Evolutionary conservation across 2,113 vertebrate genomes (phyloP).

Genomic region (Xenopus tropicalis): UCB_Xtro_10.0 CM004444.2:130407001-130407500

Average conservation of each 20-base stretch:
- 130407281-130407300: neutral
- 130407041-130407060: slow-evolving; percentile 83
- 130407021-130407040: slow-evolving; percentile 89
- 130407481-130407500: too few relatives aligned
- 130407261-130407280: neutral
- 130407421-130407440: neutral
- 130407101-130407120: slow-evolving; percentile 58
- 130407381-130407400: neutral
- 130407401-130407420: neutral
- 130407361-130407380: neutral
- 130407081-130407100: slow-evolving; percentile 64
- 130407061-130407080: slow-evolving; percentile 65
- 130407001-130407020: slow-evolving; percentile 73
- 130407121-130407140: slow-evolving; percentile 48
- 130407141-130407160: slow-evolving; percentile 43
- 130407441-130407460: neutral
- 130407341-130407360: neutral
- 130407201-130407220: neutral
- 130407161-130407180: slow-evolving; percentile 30
- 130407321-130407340: neutral
- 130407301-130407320: neutral
- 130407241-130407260: neutral
- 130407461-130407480: neutral
- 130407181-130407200: slow-evolving; percentile 8
- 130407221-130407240: too few relatives aligned